Percentiles rank a stretch among this genome's conserved stretches.
These are phyloP conservation scores for Danio albolineatus DNA, from an alignment of 2,797 vertebrate genomes.

Conservation along the genomic window DNA sequence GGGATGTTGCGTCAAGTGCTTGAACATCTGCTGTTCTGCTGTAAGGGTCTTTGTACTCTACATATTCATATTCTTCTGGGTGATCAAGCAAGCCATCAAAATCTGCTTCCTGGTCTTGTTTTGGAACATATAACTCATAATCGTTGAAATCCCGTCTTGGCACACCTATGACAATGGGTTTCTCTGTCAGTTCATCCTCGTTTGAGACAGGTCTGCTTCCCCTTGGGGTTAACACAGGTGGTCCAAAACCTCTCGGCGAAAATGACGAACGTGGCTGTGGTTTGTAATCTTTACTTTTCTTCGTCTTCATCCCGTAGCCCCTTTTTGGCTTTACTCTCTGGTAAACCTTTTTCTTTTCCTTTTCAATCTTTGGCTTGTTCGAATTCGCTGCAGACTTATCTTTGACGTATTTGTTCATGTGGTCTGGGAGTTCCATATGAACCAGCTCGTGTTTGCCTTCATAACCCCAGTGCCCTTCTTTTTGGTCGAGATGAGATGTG, in stretches of 20 bases:
- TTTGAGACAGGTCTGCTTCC: conserved; percentile 51
- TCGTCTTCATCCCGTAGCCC: conserved; percentile 77
- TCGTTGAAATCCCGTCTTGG: conserved; percentile 85
- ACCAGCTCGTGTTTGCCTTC: conserved; percentile 67
- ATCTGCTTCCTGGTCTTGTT: conserved; percentile 60
- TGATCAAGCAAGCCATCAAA: conserved; percentile 12
- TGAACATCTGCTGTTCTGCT: conserved; percentile 71
- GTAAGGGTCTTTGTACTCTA: conserved; percentile 89
- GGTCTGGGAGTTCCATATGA: conserved; percentile 68
- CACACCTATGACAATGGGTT: conserved; percentile 81
- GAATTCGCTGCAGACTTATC: conserved; percentile 42
- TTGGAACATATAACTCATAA: conserved; percentile 78
- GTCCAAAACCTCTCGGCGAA: conserved; percentile 71
- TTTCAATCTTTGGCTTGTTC: conserved; percentile 40
- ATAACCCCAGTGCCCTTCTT: conserved; percentile 77
- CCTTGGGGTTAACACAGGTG: conserved; percentile 42
- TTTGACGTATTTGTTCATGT: conserved; percentile 75
- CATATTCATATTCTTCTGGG: conserved; percentile 79
- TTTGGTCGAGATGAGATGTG: conserved; percentile 68
- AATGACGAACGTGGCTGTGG: conserved; percentile 66
- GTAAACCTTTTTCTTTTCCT: conserved; percentile 65
- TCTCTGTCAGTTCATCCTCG: conserved; percentile 69
- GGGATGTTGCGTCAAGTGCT: conserved; percentile 78
- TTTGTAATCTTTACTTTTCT: conserved; percentile 74
- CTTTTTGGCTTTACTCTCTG: conserved; percentile 65